Conservation (phyloP, 1,140 invertebrate genomes). For the Drosophila quadrilineata region DNA sequence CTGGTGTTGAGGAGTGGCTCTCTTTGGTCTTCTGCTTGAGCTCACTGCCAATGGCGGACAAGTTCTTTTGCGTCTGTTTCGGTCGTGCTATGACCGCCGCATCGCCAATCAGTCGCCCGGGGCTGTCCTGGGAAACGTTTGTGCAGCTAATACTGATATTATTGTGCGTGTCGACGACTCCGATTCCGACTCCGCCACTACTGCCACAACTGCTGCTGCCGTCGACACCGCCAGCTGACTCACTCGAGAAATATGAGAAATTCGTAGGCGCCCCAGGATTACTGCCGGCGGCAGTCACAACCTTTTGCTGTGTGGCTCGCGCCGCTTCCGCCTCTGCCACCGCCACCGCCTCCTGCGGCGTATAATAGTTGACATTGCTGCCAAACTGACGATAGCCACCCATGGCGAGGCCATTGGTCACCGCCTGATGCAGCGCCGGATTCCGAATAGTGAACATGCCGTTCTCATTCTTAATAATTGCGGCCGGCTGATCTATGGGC, state of each 20-base stretch:
- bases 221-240: slow-evolving; percentile 39
- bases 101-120: slow-evolving; percentile 55
- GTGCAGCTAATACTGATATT: slow-evolving; percentile 81
- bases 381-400: slow-evolving; percentile 73
- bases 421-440: slow-evolving; percentile 82
- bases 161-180: slow-evolving; percentile 64
- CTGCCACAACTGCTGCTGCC: slow-evolving; percentile 16
- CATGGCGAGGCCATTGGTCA: slow-evolving; percentile 68
- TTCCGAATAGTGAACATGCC: slow-evolving; percentile 92
- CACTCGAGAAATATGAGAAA: slow-evolving; percentile 78
- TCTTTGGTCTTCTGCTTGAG: slow-evolving; percentile 78
- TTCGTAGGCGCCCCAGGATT: slow-evolving; percentile 28
- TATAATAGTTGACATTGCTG: slow-evolving; percentile 74
- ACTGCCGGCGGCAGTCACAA: slow-evolving; percentile 4
- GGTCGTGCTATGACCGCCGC: slow-evolving; percentile 72
- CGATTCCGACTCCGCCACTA: slow-evolving; percentile 3
- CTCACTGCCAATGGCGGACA: slow-evolving; percentile 80
- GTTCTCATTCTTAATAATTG: slow-evolving; percentile 87
- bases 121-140: slow-evolving; percentile 54
- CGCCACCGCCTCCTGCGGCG: slow-evolving; percentile 69
- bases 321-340: slow-evolving; percentile 69
- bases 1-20: slow-evolving; percentile 24
- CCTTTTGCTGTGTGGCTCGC: slow-evolving; percentile 64
- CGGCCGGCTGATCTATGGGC: slow-evolving; percentile 82
- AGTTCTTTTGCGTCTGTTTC: slow-evolving; percentile 64